Conservation (phyloP, 2,113 vertebrate species). For the Cyphomyrus plagiostoma region DNA sequence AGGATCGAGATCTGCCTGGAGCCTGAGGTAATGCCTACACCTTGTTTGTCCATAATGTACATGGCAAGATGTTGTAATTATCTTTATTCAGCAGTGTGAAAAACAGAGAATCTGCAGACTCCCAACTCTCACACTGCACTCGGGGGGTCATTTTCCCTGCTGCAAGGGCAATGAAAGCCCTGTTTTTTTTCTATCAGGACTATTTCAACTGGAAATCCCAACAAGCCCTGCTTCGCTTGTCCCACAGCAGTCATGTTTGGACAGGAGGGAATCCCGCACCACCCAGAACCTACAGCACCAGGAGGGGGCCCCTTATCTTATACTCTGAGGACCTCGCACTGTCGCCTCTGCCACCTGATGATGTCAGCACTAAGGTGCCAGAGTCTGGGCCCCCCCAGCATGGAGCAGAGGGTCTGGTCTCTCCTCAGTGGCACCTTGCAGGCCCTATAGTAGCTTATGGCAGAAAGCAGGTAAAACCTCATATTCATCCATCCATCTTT, state of each 20-base stretch:
- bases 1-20: slow-evolving; percentile 67
- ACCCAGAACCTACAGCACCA: slow-evolving; percentile 72
- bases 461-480: slow-evolving; percentile 55
- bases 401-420: slow-evolving; percentile 44
- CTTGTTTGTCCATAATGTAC: background rate
- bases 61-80: background rate
- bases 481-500: background rate
- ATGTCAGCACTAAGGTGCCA: slow-evolving; percentile 33
- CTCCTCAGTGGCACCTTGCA: slow-evolving; percentile 54
- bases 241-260: slow-evolving; percentile 43
- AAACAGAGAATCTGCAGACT: background rate
- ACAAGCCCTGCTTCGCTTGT: slow-evolving; percentile 43
- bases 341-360: slow-evolving; percentile 30
- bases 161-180: background rate
- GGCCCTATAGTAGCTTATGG: slow-evolving; percentile 52
- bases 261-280: slow-evolving; percentile 41
- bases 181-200: slow-evolving; percentile 49
- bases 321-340: slow-evolving; percentile 67
- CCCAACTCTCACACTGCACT: background rate
- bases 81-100: background rate
- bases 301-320: slow-evolving; percentile 58
- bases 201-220: slow-evolving; percentile 71
- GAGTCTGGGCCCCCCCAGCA: slow-evolving; percentile 21
- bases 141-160: background rate
- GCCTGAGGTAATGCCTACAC: slow-evolving; percentile 54